A percentile compares a stretch with the other conserved stretches of the same genome.
phyloP scores from a whole-genome alignment of 2,113 vertebrate species.

The Takifugu flavidus region DNA sequence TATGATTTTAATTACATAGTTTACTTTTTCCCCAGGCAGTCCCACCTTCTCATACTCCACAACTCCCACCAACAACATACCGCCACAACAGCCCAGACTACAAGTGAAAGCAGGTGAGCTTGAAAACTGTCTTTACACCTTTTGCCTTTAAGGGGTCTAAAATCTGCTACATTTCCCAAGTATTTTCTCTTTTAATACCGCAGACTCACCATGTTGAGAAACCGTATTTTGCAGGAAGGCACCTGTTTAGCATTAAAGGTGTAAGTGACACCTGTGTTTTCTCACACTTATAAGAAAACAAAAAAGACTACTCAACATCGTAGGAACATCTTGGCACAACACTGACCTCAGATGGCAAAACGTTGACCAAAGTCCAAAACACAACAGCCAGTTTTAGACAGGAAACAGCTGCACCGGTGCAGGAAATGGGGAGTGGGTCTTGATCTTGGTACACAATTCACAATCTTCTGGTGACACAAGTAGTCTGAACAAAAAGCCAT shows the following conservation, averaged over 20 bases:
- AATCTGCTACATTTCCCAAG: too few species aligned
- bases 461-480: slow-evolving; percentile 57
- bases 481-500: slow-evolving; percentile 59
- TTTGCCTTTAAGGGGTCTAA: too few species aligned
- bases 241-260: too few species aligned
- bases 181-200: too few species aligned
- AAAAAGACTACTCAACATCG: background rate
- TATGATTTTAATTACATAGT: background rate
- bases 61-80: slow-evolving; percentile 69
- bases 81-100: slow-evolving; percentile 69
- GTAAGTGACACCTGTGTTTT: background rate
- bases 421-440: slow-evolving; percentile 66
- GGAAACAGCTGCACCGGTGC: slow-evolving; percentile 76
- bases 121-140: too few species aligned
- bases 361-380: slow-evolving; percentile 38
- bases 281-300: background rate
- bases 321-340: slow-evolving; percentile 12
- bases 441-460: slow-evolving; percentile 68
- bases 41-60: slow-evolving; percentile 80
- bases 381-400: slow-evolving; percentile 72
- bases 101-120: slow-evolving; percentile 80
- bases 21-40: slow-evolving; percentile 66
- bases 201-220: too few species aligned
- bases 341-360: slow-evolving; percentile 34
- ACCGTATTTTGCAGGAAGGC: too few species aligned